Conservation (phyloP, 2,888 invertebrate genomes). For the Malachius bipustulatus region DNA sequence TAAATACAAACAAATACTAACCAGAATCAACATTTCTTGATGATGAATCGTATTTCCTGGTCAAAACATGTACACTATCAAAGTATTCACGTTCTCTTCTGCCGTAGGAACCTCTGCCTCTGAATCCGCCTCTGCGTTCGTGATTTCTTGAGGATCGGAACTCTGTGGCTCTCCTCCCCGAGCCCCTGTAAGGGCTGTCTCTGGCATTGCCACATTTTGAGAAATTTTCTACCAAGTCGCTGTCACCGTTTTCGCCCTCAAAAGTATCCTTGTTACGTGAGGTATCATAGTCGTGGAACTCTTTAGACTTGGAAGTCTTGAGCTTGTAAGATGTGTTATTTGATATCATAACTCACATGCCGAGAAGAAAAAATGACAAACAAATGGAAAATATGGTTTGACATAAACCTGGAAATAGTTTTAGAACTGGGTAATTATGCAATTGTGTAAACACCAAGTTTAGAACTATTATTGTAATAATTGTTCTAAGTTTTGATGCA, state of each 20-base stretch:
- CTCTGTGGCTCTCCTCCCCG: slow-evolving; percentile 26
- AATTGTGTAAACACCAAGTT: too few species aligned
- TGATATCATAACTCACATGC: slow-evolving; percentile 53
- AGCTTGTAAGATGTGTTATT: slow-evolving; percentile 51
- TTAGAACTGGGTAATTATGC: too few species aligned
- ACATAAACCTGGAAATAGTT: too few species aligned
- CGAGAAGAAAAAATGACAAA: slow-evolving; percentile 23
- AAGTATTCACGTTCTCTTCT: slow-evolving; percentile 40
- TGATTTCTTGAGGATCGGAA: slow-evolving; percentile 25
- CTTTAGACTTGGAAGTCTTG: slow-evolving; percentile 45
- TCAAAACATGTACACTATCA: slow-evolving; percentile 31
- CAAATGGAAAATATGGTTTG: too few species aligned
- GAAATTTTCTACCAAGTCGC: slow-evolving; percentile 27
- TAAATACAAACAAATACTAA: slow-evolving; percentile 12
- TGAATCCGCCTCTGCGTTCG: slow-evolving; percentile 24
- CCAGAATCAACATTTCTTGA: slow-evolving; percentile 26
- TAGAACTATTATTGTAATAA: too few species aligned
- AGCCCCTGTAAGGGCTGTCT: slow-evolving; percentile 20
- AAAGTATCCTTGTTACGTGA: slow-evolving; percentile 40
- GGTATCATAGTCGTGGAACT: slow-evolving; percentile 36
- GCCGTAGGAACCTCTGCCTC: slow-evolving; percentile 25
- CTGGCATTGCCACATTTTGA: slow-evolving; percentile 21
- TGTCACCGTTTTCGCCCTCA: slow-evolving; percentile 30
- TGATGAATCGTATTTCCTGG: slow-evolving; percentile 40
- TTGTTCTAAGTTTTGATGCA: too few species aligned